These are phyloP conservation scores for Channa argus DNA, from an alignment of 2,113 vertebrate genomes.

Conservation along the genomic window DNA sequence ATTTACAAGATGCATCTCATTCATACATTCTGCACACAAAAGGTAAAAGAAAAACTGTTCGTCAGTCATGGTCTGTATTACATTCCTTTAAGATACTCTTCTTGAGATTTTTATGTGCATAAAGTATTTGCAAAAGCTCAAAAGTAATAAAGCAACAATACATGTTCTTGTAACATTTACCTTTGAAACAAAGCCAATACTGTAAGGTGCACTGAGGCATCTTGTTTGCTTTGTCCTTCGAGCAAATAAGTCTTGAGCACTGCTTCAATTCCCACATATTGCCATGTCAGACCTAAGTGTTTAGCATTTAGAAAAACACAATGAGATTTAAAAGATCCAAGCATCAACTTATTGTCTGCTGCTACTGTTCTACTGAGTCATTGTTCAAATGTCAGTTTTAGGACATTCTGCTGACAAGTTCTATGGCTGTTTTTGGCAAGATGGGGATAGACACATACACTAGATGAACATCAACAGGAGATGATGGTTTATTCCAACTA, in stretches of 20 bases:
- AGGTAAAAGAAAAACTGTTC: neutral
- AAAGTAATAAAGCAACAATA: neutral
- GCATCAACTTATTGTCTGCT: too few relatives aligned
- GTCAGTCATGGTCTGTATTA: neutral
- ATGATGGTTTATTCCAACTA: too few relatives aligned
- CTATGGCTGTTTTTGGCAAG: too few relatives aligned
- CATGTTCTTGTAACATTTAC: neutral
- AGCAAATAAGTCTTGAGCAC: neutral
- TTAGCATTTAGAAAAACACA: neutral
- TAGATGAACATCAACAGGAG: too few relatives aligned
- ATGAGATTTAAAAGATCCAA: neutral
- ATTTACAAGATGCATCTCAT: too few relatives aligned
- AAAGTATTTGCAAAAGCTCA: neutral
- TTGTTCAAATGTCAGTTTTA: too few relatives aligned
- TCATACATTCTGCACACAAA: too few relatives aligned
- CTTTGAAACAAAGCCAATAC: neutral
- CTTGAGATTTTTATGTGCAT: neutral
- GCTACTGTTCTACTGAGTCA: too few relatives aligned
- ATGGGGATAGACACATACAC: too few relatives aligned
- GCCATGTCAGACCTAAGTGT: neutral
- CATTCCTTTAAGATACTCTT: constrained; percentile 14
- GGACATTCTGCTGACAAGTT: too few relatives aligned
- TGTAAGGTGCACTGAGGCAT: neutral
- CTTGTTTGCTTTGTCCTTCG: neutral
- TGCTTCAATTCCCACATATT: neutral